Evolutionary conservation across 2,797 vertebrate genomes (phyloP), one percentile per base, ranked within the genome.

Genomic region (Rhinoraja longicauda): DNA sequence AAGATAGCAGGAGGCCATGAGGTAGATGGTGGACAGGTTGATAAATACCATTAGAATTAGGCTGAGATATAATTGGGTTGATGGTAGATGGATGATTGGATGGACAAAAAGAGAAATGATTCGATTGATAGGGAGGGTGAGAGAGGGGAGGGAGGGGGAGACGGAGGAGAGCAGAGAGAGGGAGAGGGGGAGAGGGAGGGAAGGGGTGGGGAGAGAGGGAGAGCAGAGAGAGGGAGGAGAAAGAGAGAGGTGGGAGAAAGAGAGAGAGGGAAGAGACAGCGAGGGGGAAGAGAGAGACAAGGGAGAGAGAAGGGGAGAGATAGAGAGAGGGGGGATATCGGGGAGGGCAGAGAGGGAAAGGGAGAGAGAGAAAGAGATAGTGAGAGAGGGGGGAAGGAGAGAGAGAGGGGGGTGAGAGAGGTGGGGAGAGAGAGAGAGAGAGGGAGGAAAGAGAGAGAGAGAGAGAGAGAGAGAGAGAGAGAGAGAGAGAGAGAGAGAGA

Each of bases 381-480:
- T 32, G 2, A 5, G 17, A 81, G 36, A 17, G 1, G 39, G 77
- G 79, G 36, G 32, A 45, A 6, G 45, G 10, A 19, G 77, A 36
- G 7, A 32, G 36, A 79, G 19, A 24, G 77, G 12, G 36, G 24
- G 15, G n/a, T n/a, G n/a, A 39, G 36, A 39, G 78, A 0, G 2
- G 19, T 36, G 26, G 78, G 81, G 39, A 53, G 6, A 39, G 39
- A 81, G 0, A 26, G 21, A 21, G 15, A 17, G 3, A 17, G 12
- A 6, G 3, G 77, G 10, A 32, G 0, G 5, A 0, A 0, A 19
- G 9, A 4, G 0, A 12, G 32, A 77, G 0, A 77, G 76, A 36
- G 29, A 8, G 0, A 36, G 2, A 32, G 9, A 77, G n/a, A 12
- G 2, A 17, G 32, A 17, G 1, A 36, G 3, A 36, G 76, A 77